Evolutionary conservation across 2,888 invertebrate genomes (phyloP), one percentile per base, ranked within the genome.

Genomic region (Oligia strigilis): DNA sequence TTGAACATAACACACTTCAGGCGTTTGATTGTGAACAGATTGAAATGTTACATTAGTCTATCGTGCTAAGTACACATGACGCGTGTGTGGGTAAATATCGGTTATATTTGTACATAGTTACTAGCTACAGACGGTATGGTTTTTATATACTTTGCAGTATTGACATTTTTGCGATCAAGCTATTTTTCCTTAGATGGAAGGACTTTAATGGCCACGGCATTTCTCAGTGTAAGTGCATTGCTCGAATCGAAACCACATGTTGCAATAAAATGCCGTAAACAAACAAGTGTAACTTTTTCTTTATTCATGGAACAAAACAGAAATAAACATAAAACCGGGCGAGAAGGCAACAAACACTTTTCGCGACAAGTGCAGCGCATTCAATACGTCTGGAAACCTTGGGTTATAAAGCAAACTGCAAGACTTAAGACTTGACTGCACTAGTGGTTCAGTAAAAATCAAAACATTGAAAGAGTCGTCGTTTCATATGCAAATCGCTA

Each of bases 401-500:
- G 91, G 88, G 91, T 90, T 85, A 92, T 93, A 93, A 90, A 82
- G 73, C 73, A 84, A 78, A 82, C 78, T 82, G 82, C 89, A 72
- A 69, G 65, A 70, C 89, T 87, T 88, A 55, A 73, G 66, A 74
- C 88, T 87, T 88, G 85, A 90, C 89, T 89, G 90, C 87, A 91
- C 89, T 78, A 91, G 88, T 89, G 92, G 92, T 92, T 90, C 88
- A 92, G 91, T 92, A 93, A 95, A 94, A 95, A 96, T 94, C 93
- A 94, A 95, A 95, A 94, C 93, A 94, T 93, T 93, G 93, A 91
- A 93, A 93, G 92, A 93, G 91, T 93, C 91, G 58, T 93, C 93
- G 93, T 94, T 95, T 95, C 95, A 94, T 94, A 96, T 96, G 95
- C 93, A 95, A 96, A 96, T 95, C 88, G 82, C 86, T 90, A 90